Evolutionary conservation across 1,140 invertebrate species (phyloP).

Genomic region (Drosophila tristis): DNA sequence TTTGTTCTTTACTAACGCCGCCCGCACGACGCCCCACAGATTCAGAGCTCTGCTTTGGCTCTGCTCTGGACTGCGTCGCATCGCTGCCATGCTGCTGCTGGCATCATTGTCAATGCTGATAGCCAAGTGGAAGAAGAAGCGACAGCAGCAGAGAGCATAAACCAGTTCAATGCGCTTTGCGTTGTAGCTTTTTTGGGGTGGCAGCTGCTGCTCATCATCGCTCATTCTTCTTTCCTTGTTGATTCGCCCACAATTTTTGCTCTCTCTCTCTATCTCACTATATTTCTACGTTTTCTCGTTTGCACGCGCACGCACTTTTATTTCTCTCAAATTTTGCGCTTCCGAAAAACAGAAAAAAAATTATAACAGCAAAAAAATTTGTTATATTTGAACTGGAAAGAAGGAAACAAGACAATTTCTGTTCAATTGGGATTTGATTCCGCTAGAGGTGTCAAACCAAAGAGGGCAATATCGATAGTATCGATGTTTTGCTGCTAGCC

Average conservation of each 20-base stretch:
- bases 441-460: not conserved
- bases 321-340: constrained; percentile 13
- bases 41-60: constrained; percentile 18
- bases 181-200: constrained; percentile 47
- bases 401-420: not conserved
- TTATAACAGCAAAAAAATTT: constrained; percentile 20
- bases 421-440: too few species aligned
- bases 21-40: too few species aligned
- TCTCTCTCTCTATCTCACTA: not conserved
- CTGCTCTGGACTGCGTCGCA: not conserved
- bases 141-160: constrained; percentile 49
- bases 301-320: constrained; percentile 40
- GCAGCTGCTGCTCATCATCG: constrained; percentile 49
- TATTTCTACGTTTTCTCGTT: constrained; percentile 7
- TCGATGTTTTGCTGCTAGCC: too few species aligned
- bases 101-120: constrained; percentile 62
- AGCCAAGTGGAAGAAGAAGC: constrained; percentile 41
- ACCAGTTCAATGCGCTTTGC: constrained; percentile 77
- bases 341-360: constrained; percentile 24
- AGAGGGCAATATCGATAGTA: not conserved
- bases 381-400: constrained; percentile 19
- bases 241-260: constrained; percentile 46
- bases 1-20: too few species aligned
- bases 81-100: constrained; percentile 28
- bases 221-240: constrained; percentile 57